Conservation (phyloP, 2,888 invertebrate species). For the Adelphocoris suturalis region DNA sequence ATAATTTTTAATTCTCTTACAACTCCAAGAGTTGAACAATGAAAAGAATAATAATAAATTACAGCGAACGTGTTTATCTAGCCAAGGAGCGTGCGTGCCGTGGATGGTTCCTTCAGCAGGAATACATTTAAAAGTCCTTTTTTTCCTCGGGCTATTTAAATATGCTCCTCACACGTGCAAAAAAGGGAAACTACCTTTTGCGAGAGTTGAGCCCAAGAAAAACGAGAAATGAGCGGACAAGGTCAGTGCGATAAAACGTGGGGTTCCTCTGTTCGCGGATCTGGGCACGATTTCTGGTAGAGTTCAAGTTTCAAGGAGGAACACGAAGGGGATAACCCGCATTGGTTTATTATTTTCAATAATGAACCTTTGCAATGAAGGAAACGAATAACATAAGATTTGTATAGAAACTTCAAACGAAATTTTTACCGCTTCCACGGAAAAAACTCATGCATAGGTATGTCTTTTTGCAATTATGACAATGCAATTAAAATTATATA, state of each 20-base stretch:
- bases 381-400: no score
- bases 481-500: no score
- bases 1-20: no score
- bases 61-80: slow-evolving; percentile 13
- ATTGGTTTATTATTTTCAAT: no score
- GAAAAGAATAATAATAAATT: neutral
- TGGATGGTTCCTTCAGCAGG: neutral
- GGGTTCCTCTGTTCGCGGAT: neutral
- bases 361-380: no score
- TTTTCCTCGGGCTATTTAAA: neutral
- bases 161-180: slow-evolving; percentile 13
- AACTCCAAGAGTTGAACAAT: no score
- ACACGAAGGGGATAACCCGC: no score
- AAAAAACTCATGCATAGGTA: no score
- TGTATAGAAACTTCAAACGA: no score
- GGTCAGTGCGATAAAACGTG: neutral
- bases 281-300: neutral
- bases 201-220: neutral
- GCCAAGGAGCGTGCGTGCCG: neutral
- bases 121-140: neutral
- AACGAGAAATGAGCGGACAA: neutral
- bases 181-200: neutral
- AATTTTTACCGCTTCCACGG: no score
- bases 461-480: no score
- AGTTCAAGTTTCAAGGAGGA: neutral